Evolutionary conservation across 1,140 invertebrate species (phyloP).

Genomic region (Ctenoplectra terminalis): DNA sequence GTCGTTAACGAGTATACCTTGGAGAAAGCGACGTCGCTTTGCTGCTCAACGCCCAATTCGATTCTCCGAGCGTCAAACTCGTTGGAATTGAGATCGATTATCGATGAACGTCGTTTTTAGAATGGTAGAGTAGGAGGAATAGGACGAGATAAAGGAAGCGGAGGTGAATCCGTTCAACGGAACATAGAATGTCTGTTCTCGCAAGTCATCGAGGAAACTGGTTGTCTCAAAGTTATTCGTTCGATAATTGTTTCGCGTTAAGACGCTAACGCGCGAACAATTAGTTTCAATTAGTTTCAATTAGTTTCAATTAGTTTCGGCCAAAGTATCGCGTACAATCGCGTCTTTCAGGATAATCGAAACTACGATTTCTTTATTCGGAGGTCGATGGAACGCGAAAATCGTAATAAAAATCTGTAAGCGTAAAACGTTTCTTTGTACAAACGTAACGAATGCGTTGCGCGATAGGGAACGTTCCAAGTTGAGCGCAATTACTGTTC

Average conservation of each 20-base stretch:
- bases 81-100: conserved; percentile 26
- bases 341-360: no score
- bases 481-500: conserved; percentile 24
- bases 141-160: no score
- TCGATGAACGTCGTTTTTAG: conserved; percentile 17
- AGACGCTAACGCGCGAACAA: neutral
- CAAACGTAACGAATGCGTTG: conserved; percentile 8
- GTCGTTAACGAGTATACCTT: conserved; percentile 25
- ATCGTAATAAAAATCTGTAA: conserved; percentile 7
- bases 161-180: neutral
- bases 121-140: no score
- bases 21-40: neutral
- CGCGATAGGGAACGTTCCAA: neutral
- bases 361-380: no score
- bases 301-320: no score
- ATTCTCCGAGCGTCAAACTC: conserved; percentile 9
- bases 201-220: neutral
- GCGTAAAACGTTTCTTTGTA: neutral
- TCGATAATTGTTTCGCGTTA: neutral
- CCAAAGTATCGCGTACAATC: neutral
- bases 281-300: no score
- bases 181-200: neutral
- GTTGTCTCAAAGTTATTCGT: neutral
- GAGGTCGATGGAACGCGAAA: no score
- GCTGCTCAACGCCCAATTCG: neutral